Evolutionary conservation across 1,140 invertebrate genomes (phyloP).

Genomic region (Ephestia elutella): DNA sequence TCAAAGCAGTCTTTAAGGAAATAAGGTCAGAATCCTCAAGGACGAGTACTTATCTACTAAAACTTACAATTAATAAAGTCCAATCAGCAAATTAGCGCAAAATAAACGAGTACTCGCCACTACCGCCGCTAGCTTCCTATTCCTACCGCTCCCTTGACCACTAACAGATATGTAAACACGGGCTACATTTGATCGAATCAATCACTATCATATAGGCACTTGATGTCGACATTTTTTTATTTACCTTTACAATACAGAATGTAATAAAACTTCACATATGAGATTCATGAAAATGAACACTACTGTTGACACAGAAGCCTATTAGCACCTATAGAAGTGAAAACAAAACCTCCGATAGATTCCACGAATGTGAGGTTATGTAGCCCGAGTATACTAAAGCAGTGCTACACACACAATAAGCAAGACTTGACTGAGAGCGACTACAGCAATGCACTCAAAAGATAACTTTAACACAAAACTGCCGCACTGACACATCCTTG

Average conservation of each 20-base stretch:
- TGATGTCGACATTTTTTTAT: no score
- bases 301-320: neutral
- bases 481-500: neutral
- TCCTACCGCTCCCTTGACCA: neutral
- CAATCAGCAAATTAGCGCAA: conserved; percentile 56
- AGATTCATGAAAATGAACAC: no score
- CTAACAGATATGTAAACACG: neutral
- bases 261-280: no score
- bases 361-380: no score
- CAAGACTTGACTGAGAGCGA: neutral
- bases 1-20: neutral
- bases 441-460: neutral
- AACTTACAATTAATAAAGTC: conserved; percentile 51
- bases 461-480: neutral
- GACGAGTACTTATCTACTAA: conserved; percentile 51
- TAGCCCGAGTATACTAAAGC: neutral
- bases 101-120: conserved; percentile 66
- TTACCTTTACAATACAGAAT: no score
- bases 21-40: conserved; percentile 11
- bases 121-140: conserved; percentile 40
- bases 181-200: neutral
- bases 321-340: neutral
- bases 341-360: neutral
- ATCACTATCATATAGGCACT: neutral
- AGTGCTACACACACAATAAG: neutral